Evolutionary conservation across 2,888 invertebrate species (phyloP), one percentile per base, ranked within the genome.

Genomic region (Dicranocentrus wangi): DNA sequence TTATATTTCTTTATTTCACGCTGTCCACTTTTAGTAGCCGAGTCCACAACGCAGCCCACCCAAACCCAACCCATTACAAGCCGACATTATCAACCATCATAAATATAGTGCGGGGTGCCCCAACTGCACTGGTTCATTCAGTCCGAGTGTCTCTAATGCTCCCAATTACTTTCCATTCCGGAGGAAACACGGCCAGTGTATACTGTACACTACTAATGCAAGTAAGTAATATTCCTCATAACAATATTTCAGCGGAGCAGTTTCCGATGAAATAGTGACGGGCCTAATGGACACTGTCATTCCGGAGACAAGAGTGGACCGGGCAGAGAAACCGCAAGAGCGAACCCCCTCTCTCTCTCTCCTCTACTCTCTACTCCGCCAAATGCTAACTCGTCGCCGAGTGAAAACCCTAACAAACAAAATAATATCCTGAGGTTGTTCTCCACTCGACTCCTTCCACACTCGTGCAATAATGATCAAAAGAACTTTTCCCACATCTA

Each of bases 261-360:
- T 28, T 5, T 43, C 10, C 15, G 39, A 75, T 66, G 58, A 76
- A 68, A 76, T 55, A 68, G 42, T 58, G 32, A 27, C 25, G 23
- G 15, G 28, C 23, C 76, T 76, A 76, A 76, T 76, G 76, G 76
- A 76, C 68, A 76, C 47, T 58, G 60, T 76, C 58, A 60, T 66
- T 58, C 25, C 32, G 55, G 28, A 51, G 28, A 25, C 47, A 65
- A 13, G 65, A 65, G 27, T 60, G 76, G 68, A 75, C 75, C 5
- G 17, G 47, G 15, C n/a, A 17, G 47, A 13, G n/a, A 47, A 21
- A 55, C 55, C 55, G 55, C 55, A 55, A 68, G 58, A 65, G 55
- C 60, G 55, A 72, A 71, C 60, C 42, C 10, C 17, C 51, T 51
- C n/a, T n/a, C 51, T 8, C 51, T 51, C 51, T 5, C 51, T 51